These are phyloP conservation scores for Agrotis puta DNA, from an alignment of 2,888 invertebrate species.

Conservation along the genomic window DNA sequence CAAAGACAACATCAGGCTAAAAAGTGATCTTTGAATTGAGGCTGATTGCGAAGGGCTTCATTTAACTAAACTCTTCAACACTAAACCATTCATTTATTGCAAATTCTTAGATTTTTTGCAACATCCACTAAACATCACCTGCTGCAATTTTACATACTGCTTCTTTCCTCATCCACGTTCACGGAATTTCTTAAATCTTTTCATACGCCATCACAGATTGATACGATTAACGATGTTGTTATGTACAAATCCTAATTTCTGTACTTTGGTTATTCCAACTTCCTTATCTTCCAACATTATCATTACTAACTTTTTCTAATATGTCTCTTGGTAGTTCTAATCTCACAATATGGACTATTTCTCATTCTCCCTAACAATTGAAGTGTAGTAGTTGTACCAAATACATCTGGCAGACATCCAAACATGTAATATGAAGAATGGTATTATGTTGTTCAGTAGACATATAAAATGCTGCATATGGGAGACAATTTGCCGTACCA, in stretches of 20 bases:
- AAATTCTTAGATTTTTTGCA: no score
- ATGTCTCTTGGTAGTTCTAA: constrained; percentile 21
- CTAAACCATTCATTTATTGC: no score
- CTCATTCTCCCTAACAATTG: constrained; percentile 25
- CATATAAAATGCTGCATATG: constrained; percentile 42
- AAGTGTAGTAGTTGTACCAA: constrained; percentile 49
- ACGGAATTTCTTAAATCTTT: no score
- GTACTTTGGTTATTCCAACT: constrained; percentile 7
- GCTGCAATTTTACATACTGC: no score
- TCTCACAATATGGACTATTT: constrained; percentile 26
- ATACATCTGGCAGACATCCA: constrained; percentile 63
- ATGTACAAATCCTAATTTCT: not conserved
- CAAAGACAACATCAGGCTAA: no score
- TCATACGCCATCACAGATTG: not conserved
- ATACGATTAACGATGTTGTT: constrained; percentile 13
- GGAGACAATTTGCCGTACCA: constrained; percentile 30
- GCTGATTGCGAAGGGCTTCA: no score
- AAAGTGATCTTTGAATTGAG: no score
- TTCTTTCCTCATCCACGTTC: no score
- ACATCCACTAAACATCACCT: no score
- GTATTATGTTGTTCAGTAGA: constrained; percentile 41
- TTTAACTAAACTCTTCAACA: no score
- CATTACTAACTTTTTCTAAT: constrained; percentile 32
- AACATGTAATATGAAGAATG: constrained; percentile 55
- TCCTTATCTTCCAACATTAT: constrained; percentile 18